Evolutionary conservation across 2,113 vertebrate genomes (phyloP).

Genomic region (Neodontobutis hainanensis): DNA sequence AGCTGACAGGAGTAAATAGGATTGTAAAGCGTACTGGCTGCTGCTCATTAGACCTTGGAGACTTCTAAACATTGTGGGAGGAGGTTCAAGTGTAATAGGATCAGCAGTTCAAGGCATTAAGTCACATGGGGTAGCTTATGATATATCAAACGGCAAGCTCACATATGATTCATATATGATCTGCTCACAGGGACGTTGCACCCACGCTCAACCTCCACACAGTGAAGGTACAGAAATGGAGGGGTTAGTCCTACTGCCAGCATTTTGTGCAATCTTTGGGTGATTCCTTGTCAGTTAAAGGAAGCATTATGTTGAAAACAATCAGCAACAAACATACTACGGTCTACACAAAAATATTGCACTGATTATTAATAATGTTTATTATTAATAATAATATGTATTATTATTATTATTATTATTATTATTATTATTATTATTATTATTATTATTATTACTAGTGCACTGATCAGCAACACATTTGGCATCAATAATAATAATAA

Average conservation of each 20-base stretch:
- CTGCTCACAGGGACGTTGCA: slow-evolving; percentile 4
- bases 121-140: slow-evolving; percentile 44
- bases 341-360: neutral
- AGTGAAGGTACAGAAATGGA: neutral
- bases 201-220: neutral
- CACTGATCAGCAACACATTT: too few species aligned
- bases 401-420: too few species aligned
- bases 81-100: slow-evolving; percentile 59
- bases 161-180: slow-evolving; percentile 20
- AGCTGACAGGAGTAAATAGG: slow-evolving; percentile 66
- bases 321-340: slow-evolving; percentile 21
- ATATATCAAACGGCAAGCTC: slow-evolving; percentile 34
- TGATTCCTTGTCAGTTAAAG: neutral
- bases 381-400: too few species aligned
- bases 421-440: too few species aligned
- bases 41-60: slow-evolving; percentile 52
- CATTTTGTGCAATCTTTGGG: slow-evolving; percentile 10
- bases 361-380: too few species aligned
- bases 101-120: slow-evolving; percentile 45
- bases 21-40: slow-evolving; percentile 51
- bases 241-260: neutral
- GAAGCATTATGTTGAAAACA: slow-evolving; percentile 31
- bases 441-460: too few species aligned
- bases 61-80: slow-evolving; percentile 35
- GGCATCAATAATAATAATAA: too few species aligned